Base-by-base conservation (phyloP, 2,113 vertebrate species). In the Cebidichthys violaceus region DNA sequence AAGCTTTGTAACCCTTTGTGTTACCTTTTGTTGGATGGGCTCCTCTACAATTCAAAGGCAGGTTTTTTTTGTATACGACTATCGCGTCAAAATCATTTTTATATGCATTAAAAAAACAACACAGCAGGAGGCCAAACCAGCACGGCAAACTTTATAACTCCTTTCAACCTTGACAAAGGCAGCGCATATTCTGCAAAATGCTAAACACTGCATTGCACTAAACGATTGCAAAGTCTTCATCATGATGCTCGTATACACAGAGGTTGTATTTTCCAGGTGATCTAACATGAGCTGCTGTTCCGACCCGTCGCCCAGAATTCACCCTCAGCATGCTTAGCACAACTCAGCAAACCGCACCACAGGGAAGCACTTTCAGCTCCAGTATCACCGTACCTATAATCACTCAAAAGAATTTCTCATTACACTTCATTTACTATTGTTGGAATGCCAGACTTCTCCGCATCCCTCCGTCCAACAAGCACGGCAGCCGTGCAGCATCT, bases 381-480 rank as follows among this genome's bases (percentile, higher is more conserved):
- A 85, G 72, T 43, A 68, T 47, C 50, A 72, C 82, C 88, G 54
- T 62, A 88, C 81, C 82, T 82, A 84, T 83, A 86, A 91, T 91
- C 81, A 82, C 81, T 79, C 43, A 61, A 59, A 62, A 85, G 47
- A 78, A 82, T 17, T 59, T 81, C 71, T 70, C 85, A 85, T 84
- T 87, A 73, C 69, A 89, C 67, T 83, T 86, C 35, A 76, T 86
- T 79, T 89, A 78, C 69, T 73, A 41, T 18, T 43, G 71, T 75
- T 67, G 79, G 47, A 79, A 75, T 70, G 50, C 59, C 37, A 67
- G 27, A 9, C 60, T 78, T 75, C 57, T 65, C 61, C 70, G 11
- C 5, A 74, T 77, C 81, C 75, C 20, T 69, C 35, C 31, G 5
- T 74, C 70, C 82, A 79, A 29, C 75, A 61, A 70, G 88, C 73